A percentile compares a stretch with the other conserved stretches of the same genome.
Conservation (phyloP, 2,888 invertebrate species). For the Erpobdella octoculata region DNA sequence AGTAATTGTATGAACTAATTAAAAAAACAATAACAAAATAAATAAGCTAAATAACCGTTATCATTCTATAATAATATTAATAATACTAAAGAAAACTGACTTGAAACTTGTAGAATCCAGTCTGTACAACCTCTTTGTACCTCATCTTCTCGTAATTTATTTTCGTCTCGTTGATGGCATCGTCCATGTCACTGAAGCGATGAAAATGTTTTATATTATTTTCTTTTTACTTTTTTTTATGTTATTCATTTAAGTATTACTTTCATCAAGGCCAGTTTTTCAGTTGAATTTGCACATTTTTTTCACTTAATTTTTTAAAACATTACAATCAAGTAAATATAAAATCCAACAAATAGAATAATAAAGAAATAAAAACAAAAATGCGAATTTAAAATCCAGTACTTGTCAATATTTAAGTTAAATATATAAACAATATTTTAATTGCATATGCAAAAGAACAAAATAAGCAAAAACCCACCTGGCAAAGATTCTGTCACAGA, state of each 20-base stretch:
- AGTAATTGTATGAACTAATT: too few relatives aligned
- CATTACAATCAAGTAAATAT: background rate
- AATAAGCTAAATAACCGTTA: too few relatives aligned
- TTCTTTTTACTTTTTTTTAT: background rate
- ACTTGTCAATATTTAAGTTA: too few relatives aligned
- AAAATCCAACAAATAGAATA: background rate
- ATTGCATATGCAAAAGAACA: too few relatives aligned
- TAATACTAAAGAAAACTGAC: constrained; percentile 41
- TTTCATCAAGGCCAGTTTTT: too few relatives aligned
- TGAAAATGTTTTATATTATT: background rate
- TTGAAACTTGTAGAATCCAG: constrained; percentile 92
- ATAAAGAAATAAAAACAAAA: background rate
- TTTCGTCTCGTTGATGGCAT: constrained; percentile 74
- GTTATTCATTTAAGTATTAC: background rate
- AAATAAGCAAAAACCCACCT: constrained; percentile 42
- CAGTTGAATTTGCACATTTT: too few relatives aligned
- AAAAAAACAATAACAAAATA: too few relatives aligned
- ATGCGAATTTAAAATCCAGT: too few relatives aligned
- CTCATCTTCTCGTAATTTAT: constrained; percentile 75
- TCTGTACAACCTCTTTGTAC: constrained; percentile 85
- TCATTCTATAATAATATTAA: background rate
- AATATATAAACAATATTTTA: too few relatives aligned
- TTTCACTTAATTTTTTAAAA: too few relatives aligned
- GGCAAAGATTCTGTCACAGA: constrained; percentile 78
- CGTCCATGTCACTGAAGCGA: constrained; percentile 74